phyloP scores from a whole-genome alignment of 1,140 invertebrate species.

The Drosophila guanche region DNA sequence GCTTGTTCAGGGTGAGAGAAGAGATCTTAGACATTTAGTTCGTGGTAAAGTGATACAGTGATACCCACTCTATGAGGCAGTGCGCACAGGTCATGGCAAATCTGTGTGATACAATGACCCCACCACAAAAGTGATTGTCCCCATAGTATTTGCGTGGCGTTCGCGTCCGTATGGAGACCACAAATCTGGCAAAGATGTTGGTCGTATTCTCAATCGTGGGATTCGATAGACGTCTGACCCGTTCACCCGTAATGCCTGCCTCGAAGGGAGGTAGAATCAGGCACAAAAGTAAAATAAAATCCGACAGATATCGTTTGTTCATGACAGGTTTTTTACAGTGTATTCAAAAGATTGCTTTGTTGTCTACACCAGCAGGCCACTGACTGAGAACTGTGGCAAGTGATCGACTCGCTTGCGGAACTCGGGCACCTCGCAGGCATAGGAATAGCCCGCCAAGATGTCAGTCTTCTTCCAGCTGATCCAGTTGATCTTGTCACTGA shows the following conservation, averaged over 20 bases:
- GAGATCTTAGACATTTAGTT: too few relatives aligned
- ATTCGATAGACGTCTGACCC: constrained; percentile 18
- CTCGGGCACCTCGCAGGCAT: constrained; percentile 87
- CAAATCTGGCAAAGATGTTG: neutral
- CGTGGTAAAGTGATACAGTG: neutral
- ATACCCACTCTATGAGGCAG: constrained; percentile 49
- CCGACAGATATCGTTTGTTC: too few relatives aligned
- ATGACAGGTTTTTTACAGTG: too few relatives aligned
- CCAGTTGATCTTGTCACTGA: constrained; percentile 84
- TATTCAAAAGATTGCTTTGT: too few relatives aligned
- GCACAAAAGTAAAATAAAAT: too few relatives aligned
- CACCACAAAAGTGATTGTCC: constrained; percentile 58
- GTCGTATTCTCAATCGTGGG: neutral
- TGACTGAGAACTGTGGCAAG: constrained; percentile 66
- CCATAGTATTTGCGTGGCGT: constrained; percentile 29
- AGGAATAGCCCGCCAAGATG: constrained; percentile 86
- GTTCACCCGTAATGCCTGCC: neutral
- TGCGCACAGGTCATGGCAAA: constrained; percentile 38
- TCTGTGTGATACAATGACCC: constrained; percentile 19
- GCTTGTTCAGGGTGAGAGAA: neutral
- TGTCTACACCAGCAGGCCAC: constrained; percentile 52
- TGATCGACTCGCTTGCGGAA: constrained; percentile 85
- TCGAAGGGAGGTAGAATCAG: too few relatives aligned
- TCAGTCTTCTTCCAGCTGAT: constrained; percentile 84
- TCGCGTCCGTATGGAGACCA: constrained; percentile 53